Evolutionary conservation across 2,113 vertebrate species (phyloP), one percentile per base, ranked within the genome.

Genomic region (Craseonycteris thonglongyai): DNA sequence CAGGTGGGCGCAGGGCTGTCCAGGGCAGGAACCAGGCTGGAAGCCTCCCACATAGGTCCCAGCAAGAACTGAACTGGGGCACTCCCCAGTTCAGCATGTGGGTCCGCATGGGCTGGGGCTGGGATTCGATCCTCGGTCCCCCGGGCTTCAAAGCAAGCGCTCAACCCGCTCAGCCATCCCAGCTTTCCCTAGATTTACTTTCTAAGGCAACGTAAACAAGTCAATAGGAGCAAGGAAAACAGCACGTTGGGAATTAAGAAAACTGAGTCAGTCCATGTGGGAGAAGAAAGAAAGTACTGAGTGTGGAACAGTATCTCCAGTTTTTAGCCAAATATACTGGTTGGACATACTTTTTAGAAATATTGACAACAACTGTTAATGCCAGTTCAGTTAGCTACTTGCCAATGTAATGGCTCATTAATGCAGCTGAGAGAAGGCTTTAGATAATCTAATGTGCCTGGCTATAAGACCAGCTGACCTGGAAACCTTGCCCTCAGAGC

Each of bases 161-260:
- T n/a, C n/a, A n/a, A n/a, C n/a, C n/a, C n/a, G n/a, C n/a, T n/a
- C n/a, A n/a, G n/a, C n/a, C n/a, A n/a, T n/a, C n/a, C n/a, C n/a
- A n/a, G n/a, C n/a, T n/a, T n/a, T n/a, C n/a, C n/a, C n/a, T n/a
- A 93, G 91, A 88, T 80, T 85, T 78, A 24, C 82, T 95, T 93
- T 91, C 65, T 68, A 92, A 94, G 71, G 19, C 80, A 81, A 85
- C 59, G 42, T 78, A 75, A 92, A 61, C 0, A 71, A 94, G 58
- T 96, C 93, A 94, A 82, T 35, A 93, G 61, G 49, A 85, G 61
- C 75, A 92, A 78, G 87, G 86, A 91, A 97, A 91, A 92, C 0
- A 93, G 56, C 33, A 89, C 81, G 97, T 59, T 47, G 56, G 45
- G 66, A 88, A 89, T 86, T 82, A 85, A 88, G 78, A 40, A 71